Conservation (phyloP, 2,888 invertebrate species). For the Pammene aurita region DNA sequence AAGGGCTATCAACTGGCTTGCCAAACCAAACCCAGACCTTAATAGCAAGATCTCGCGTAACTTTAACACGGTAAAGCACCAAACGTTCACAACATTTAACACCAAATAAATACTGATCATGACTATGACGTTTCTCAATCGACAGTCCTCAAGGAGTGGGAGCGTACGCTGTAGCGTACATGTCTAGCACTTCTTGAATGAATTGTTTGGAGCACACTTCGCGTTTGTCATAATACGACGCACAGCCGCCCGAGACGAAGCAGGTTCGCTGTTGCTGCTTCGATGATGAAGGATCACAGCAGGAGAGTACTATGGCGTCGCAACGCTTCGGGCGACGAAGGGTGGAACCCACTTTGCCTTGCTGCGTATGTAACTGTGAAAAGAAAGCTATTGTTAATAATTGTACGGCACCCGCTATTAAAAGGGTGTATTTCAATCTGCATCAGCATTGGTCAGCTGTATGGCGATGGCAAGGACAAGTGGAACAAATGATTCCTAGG, state of each 20-base stretch:
- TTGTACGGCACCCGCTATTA: background rate
- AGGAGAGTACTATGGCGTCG: conserved; percentile 64
- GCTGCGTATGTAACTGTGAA: conserved; percentile 46
- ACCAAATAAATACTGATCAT: conserved; percentile 56
- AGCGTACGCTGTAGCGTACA: conserved; percentile 59
- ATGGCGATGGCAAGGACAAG: too few species aligned
- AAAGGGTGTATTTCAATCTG: background rate
- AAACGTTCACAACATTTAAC: conserved; percentile 42
- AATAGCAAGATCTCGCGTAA: background rate
- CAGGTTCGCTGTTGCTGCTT: conserved; percentile 53
- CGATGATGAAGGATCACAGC: conserved; percentile 54
- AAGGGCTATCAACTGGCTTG: background rate
- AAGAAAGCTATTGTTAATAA: conserved; percentile 1
- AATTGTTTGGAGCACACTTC: conserved; percentile 54
- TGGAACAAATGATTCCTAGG: too few species aligned
- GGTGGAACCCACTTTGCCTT: conserved; percentile 13
- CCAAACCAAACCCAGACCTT: background rate
- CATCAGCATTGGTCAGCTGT: too few species aligned
- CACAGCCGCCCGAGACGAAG: conserved; percentile 60
- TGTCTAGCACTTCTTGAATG: conserved; percentile 55
- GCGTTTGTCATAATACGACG: conserved; percentile 49
- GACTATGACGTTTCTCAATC: conserved; percentile 40
- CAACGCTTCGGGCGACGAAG: conserved; percentile 53
- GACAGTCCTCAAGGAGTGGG: conserved; percentile 49
- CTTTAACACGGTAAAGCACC: conserved; percentile 25